Conservation (phyloP, 2,888 invertebrate genomes). For the Catocala fraxini region DNA sequence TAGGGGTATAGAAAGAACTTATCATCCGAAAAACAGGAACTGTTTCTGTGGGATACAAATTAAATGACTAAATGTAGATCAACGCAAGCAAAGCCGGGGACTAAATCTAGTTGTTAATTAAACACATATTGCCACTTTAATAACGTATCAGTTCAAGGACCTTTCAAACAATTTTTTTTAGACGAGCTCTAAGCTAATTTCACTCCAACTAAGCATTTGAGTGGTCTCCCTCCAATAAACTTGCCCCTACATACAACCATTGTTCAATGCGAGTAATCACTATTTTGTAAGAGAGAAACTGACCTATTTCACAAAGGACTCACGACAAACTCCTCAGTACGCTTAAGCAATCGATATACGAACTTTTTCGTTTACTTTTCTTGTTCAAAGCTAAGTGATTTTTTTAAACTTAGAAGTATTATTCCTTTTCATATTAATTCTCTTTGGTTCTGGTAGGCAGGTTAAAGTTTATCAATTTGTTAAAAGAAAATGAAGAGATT, state of each 20-base stretch:
- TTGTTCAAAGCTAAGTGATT: slow-evolving; percentile 47
- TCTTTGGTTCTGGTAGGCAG: slow-evolving; percentile 24
- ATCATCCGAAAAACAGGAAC: no score
- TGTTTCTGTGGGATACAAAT: no score
- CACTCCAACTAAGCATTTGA: background rate
- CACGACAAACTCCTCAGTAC: slow-evolving; percentile 29
- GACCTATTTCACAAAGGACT: slow-evolving; percentile 41
- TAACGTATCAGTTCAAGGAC: background rate
- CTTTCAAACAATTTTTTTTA: background rate
- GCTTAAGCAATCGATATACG: slow-evolving; percentile 50
- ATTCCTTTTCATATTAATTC: slow-evolving; percentile 33
- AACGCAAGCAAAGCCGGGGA: no score
- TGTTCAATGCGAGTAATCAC: slow-evolving; percentile 36
- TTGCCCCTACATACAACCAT: slow-evolving; percentile 31
- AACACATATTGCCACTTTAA: no score
- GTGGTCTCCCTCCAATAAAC: slow-evolving; percentile 16
- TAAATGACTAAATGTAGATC: no score
- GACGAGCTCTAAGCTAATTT: background rate
- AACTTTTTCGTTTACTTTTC: slow-evolving; percentile 49
- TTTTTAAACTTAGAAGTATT: slow-evolving; percentile 41
- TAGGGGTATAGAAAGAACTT: no score
- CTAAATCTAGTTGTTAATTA: no score
- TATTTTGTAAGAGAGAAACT: slow-evolving; percentile 38
- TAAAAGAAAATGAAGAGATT: no score
- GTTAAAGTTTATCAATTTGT: slow-evolving; percentile 24